Evolutionary conservation across 1,140 invertebrate genomes (phyloP).

Genomic region (Conus ventricosus): DNA sequence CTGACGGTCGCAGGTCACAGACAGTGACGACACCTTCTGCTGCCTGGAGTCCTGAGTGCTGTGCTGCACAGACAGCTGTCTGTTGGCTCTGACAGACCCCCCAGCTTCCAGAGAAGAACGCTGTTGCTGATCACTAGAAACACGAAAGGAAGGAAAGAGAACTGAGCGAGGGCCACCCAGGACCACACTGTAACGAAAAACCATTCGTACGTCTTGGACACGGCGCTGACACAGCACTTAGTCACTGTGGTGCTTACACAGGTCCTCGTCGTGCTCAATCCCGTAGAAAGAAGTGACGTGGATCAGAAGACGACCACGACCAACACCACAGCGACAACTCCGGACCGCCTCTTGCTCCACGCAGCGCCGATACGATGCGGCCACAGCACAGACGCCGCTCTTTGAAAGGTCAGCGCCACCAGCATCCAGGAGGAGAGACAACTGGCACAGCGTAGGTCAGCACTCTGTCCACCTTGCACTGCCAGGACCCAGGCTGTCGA

Average conservation of each 20-base stretch:
- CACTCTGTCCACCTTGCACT: not conserved
- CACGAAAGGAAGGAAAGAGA: not conserved
- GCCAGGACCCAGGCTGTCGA: not conserved
- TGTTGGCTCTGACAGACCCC: not conserved
- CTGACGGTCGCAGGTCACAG: slow-evolving; percentile 28
- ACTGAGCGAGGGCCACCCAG: not conserved
- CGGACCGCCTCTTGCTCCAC: not conserved
- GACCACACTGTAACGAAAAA: not conserved
- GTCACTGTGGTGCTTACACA: not conserved
- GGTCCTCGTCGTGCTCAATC: not conserved
- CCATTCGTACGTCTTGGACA: too few species aligned
- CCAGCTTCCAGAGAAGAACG: not conserved
- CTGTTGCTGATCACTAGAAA: not conserved
- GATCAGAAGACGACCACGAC: not conserved
- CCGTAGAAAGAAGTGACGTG: slow-evolving; percentile 3
- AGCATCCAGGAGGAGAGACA: not conserved
- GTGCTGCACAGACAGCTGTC: not conserved
- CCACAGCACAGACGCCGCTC: not conserved
- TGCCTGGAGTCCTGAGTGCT: not conserved
- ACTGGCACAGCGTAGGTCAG: not conserved
- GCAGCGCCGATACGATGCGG: not conserved
- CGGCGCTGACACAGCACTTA: not conserved
- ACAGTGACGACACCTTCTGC: slow-evolving; percentile 29
- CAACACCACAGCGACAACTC: not conserved
- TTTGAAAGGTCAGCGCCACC: not conserved